These are phyloP conservation scores for Hydropsyche tenuis DNA, from an alignment of 1,140 invertebrate genomes.

Conservation along the genomic window DNA sequence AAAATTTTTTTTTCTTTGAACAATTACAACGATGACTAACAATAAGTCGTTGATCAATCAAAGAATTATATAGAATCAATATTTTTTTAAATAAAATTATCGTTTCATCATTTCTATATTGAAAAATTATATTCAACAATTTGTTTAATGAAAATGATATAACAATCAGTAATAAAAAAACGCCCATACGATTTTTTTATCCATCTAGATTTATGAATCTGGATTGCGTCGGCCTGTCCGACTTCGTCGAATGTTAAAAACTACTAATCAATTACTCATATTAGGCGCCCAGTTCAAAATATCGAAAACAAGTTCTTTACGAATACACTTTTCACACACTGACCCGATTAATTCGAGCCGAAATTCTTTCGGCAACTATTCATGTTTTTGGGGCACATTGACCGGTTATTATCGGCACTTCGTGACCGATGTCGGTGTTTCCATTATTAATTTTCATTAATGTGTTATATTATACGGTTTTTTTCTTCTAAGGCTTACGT, in stretches of 20 bases:
- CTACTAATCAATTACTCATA: conserved; percentile 13
- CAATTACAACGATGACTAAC: background rate
- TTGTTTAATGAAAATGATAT: too few relatives aligned
- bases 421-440: conserved; percentile 14
- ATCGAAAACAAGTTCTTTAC: conserved; percentile 10
- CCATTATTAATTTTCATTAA: background rate
- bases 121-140: too few relatives aligned
- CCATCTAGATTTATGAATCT: too few relatives aligned
- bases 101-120: too few relatives aligned
- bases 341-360: conserved; percentile 18
- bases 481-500: background rate
- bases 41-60: conserved; percentile 2
- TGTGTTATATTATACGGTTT: conserved; percentile 12
- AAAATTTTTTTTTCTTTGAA: conserved; percentile 21
- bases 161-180: too few relatives aligned
- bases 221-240: too few relatives aligned
- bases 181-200: too few relatives aligned
- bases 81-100: too few relatives aligned
- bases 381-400: conserved; percentile 27
- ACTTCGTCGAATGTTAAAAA: too few relatives aligned
- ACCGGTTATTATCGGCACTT: conserved; percentile 28
- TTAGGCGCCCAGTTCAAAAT: background rate
- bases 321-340: conserved; percentile 31
- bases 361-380: conserved; percentile 28
- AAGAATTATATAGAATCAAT: too few relatives aligned